Percentiles rank a stretch among this genome's conserved stretches.
Evolutionary conservation across 2,888 invertebrate species (phyloP).

Genomic region (Oscheius sp.): DNA sequence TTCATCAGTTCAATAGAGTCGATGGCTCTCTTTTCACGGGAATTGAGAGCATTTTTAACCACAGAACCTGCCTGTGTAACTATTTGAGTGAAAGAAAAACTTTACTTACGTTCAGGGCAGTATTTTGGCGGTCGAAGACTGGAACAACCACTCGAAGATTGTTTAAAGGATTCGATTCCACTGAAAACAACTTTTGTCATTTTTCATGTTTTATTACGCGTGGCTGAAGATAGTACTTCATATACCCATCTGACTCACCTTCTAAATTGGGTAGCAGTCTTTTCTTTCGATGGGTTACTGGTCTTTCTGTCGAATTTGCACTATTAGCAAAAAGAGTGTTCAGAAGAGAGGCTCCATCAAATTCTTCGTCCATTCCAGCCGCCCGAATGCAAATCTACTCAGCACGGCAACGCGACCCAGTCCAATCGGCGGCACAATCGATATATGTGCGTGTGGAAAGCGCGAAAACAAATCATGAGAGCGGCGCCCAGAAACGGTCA

Average conservation of each 20-base stretch:
- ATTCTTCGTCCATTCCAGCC: not conserved
- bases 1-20: too few relatives aligned
- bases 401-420: not conserved
- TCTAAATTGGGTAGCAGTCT: conserved; percentile 6
- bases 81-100: not conserved
- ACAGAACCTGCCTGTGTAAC: not conserved
- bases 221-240: too few relatives aligned
- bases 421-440: too few relatives aligned
- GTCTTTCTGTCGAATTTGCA: not conserved
- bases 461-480: too few relatives aligned
- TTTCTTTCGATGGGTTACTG: not conserved
- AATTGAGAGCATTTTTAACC: not conserved
- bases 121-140: too few relatives aligned
- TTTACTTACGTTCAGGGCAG: not conserved
- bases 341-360: not conserved
- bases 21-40: not conserved
- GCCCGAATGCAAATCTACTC: conserved; percentile 3
- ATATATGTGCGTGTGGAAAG: too few relatives aligned
- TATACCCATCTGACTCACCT: not conserved
- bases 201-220: too few relatives aligned
- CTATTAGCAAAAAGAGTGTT: not conserved
- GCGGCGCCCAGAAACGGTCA: too few relatives aligned
- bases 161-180: too few relatives aligned
- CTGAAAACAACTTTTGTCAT: too few relatives aligned
- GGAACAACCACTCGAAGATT: too few relatives aligned